phyloP scores from a whole-genome alignment of 2,797 vertebrate genomes.

The Steatocranus sp. region DNA sequence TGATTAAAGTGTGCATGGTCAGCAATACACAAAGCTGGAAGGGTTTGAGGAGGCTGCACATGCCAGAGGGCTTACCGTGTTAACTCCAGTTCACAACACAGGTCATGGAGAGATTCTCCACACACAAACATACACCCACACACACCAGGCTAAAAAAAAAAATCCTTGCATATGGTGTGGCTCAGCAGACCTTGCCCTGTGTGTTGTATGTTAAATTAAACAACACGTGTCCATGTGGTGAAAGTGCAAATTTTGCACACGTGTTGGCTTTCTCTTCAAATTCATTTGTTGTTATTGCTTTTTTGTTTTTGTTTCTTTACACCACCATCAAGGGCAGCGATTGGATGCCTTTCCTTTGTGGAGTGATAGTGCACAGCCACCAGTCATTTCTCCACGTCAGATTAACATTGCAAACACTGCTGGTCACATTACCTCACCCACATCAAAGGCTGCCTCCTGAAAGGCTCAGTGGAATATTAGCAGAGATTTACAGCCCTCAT shows the following conservation, averaged over 20 bases:
- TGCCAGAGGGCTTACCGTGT: slow-evolving; percentile 51
- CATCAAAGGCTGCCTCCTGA: slow-evolving; percentile 75
- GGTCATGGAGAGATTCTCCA: slow-evolving; percentile 38
- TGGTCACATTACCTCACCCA: slow-evolving; percentile 77
- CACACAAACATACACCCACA: slow-evolving; percentile 6
- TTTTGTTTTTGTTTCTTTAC: not conserved
- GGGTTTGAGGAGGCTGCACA: slow-evolving; percentile 39
- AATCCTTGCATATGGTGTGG: not conserved
- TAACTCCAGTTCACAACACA: slow-evolving; percentile 47
- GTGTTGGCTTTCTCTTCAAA: not conserved
- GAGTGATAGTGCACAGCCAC: slow-evolving; percentile 25
- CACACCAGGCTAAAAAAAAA: not conserved
- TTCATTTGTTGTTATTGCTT: not conserved
- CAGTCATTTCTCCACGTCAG: slow-evolving; percentile 56
- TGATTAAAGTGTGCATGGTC: slow-evolving; percentile 68
- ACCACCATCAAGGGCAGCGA: not conserved
- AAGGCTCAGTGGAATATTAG: slow-evolving; percentile 76
- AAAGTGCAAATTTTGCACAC: not conserved
- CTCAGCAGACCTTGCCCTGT: not conserved
- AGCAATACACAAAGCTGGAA: slow-evolving; percentile 44
- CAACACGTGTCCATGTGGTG: not conserved
- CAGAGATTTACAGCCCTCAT: slow-evolving; percentile 71
- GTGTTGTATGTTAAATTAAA: slow-evolving; percentile 2
- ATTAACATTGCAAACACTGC: slow-evolving; percentile 77
- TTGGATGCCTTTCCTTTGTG: slow-evolving; percentile 34